These are phyloP conservation scores for Microctonus aethiopoides DNA, from an alignment of 2,888 invertebrate species.

Conservation along the genomic window DNA sequence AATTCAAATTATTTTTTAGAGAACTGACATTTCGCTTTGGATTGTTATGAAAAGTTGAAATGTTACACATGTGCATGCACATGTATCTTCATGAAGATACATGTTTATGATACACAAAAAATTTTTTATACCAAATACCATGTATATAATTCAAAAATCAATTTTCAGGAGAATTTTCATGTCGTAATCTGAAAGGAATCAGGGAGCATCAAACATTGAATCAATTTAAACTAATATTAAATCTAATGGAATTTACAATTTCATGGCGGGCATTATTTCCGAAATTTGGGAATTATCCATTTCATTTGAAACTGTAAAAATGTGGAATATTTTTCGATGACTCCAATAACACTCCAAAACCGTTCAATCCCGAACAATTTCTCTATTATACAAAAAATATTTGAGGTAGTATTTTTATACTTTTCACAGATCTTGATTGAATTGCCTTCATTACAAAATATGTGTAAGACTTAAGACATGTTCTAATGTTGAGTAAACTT, in stretches of 20 bases:
- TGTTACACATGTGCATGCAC: not conserved
- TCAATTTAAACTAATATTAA: not conserved
- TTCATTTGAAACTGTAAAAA: not conserved
- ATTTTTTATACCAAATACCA: too few relatives aligned
- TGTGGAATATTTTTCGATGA: not conserved
- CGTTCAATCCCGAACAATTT: not conserved
- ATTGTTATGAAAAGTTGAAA: not conserved
- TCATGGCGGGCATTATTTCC: not conserved
- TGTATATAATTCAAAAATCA: too few relatives aligned
- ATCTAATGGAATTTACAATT: not conserved
- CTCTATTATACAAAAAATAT: conserved; percentile 26
- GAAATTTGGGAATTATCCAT: not conserved
- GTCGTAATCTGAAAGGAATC: too few relatives aligned
- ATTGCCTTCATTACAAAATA: conserved; percentile 30
- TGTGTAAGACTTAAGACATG: conserved; percentile 5
- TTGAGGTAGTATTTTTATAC: conserved; percentile 62
- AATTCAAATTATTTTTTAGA: not conserved
- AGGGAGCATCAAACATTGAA: not conserved
- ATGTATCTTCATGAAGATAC: not conserved
- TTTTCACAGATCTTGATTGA: conserved; percentile 47
- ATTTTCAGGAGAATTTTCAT: too few relatives aligned
- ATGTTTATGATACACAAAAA: not conserved
- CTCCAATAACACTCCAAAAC: not conserved
- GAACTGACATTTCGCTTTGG: not conserved
- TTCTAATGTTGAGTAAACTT: conserved; percentile 61